Evolutionary conservation across 2,888 invertebrate genomes (phyloP), one percentile per base, ranked within the genome.

Genomic region (Callyntrura sp.): DNA sequence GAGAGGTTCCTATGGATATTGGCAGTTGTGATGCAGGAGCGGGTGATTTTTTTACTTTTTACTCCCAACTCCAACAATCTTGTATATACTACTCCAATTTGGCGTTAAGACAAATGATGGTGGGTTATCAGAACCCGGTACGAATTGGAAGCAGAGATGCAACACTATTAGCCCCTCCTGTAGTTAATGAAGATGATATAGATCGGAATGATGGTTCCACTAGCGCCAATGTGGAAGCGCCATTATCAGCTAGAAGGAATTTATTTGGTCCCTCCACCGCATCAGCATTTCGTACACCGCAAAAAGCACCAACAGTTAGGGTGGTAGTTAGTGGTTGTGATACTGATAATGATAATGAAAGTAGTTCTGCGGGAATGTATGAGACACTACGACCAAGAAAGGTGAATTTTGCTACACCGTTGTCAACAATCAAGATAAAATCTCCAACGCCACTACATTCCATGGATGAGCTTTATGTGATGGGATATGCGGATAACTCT

Each of bases 351-450:
- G 48, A 14, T 43, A 23, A n/a, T 23, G 14, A 14, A 2, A 55
- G 48, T 45, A 25, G 17, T 43, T 17, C 14, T 48, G 48, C 4
- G 20, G n/a, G n/a, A n/a, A n/a, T n/a, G n/a, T n/a, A 12, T 14
- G 55, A 28, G 25, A 55, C 78, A 25, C 14, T n/a, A 25, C 20
- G 78, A 14, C 45, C 2, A 9, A 23, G 70, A 28, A 84, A 70
- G 23, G 83, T 84, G 3, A 51, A 84, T 20, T 84, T 84, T 84
- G 83, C 83, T 1, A 43, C 35, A 12, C 83, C 83, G 8, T n/a
- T 84, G 45, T 23, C 20, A 4, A 65, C 79, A 3, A 35, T 57
- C 11, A 81, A 81, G 17, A 60, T 82, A 9, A 82, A 82, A 25
- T 65, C 62, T 17, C 82, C 82, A 1, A 82, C 82, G 11, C 82